A percentile compares a stretch with the other conserved stretches of the same genome.
Evolutionary conservation across 2,797 vertebrate species (phyloP).

Genomic region (Bryconaethiops microstoma): DNA sequence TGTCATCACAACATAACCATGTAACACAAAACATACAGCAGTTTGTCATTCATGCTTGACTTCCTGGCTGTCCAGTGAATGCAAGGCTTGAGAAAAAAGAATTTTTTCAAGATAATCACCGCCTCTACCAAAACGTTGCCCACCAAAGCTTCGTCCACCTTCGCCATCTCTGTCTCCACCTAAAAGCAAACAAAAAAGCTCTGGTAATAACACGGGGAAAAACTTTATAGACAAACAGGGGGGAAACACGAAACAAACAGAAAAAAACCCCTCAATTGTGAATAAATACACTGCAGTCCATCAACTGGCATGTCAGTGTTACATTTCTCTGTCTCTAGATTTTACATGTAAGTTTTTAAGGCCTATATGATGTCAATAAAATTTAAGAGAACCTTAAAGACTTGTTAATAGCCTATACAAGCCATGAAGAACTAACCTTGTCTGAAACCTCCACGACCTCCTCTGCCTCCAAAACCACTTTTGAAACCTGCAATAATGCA

Average conservation of each 20-base stretch:
- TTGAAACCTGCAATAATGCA: constrained; percentile 37
- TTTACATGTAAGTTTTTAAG: background rate
- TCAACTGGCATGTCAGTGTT: no score
- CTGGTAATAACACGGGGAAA: no score
- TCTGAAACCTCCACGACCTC: constrained; percentile 60
- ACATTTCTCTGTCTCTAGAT: no score
- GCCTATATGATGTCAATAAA: background rate
- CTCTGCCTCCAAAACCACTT: constrained; percentile 43
- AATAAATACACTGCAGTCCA: no score
- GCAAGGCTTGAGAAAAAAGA: no score
- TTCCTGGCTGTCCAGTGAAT: background rate
- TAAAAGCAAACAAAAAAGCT: background rate
- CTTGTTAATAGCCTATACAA: background rate
- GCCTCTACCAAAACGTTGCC: constrained; percentile 56
- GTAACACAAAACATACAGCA: background rate
- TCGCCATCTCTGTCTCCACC: constrained; percentile 59
- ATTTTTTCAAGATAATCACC: background rate
- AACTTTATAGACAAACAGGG: no score
- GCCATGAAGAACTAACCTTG: constrained; percentile 57
- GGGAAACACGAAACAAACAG: no score
- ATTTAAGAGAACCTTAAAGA: background rate
- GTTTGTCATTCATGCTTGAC: background rate
- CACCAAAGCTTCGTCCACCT: constrained; percentile 60
- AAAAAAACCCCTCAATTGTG: no score
- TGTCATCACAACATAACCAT: background rate